Conservation (phyloP, 2,888 invertebrate genomes). For the Tenthredo distinguenda region DNA sequence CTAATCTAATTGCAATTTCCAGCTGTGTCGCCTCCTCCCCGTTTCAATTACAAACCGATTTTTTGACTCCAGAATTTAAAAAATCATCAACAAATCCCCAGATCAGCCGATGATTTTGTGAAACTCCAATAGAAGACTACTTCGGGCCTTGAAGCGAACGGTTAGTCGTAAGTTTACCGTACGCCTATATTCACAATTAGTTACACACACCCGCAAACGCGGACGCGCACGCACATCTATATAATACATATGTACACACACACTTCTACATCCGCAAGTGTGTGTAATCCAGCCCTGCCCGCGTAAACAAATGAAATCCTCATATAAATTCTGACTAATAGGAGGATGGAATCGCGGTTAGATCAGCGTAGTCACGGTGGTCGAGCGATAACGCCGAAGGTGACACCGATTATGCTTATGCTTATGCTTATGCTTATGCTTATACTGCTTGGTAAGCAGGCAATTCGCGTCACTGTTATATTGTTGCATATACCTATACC, state of each 20-base stretch:
- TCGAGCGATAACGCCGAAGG: constrained; percentile 46
- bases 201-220: background rate
- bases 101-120: background rate
- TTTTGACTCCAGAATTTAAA: background rate
- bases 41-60: background rate
- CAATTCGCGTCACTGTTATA: background rate
- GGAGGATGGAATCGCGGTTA: constrained; percentile 23
- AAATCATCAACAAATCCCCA: background rate
- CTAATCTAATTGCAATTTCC: background rate
- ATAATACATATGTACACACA: background rate
- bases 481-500: background rate
- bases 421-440: background rate
- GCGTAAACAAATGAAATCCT: background rate
- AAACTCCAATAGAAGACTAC: background rate
- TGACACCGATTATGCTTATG: constrained; percentile 44
- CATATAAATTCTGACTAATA: constrained; percentile 40
- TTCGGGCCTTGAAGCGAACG: background rate
- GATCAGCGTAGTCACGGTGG: constrained; percentile 34
- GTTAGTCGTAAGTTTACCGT: background rate
- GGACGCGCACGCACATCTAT: background rate
- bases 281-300: background rate
- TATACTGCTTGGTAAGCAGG: background rate
- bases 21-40: background rate
- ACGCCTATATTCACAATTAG: background rate
- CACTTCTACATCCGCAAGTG: background rate